These are phyloP conservation scores for Aldrovandia affinis DNA, from an alignment of 2,797 vertebrate species.

Conservation along the genomic window DNA sequence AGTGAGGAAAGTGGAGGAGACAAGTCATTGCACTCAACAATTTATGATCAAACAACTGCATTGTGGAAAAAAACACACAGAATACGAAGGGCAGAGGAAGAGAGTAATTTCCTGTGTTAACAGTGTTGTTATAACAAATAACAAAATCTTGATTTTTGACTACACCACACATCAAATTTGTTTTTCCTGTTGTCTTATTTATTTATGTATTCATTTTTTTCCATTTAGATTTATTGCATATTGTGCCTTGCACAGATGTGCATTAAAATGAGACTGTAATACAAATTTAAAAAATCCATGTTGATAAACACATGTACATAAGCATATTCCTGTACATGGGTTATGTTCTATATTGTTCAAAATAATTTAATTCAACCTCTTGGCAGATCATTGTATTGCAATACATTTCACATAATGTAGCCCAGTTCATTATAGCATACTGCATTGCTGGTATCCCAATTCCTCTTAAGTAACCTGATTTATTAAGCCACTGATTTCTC, in stretches of 20 bases:
- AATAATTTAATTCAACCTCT: conserved; percentile 77
- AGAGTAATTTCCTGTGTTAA: conserved; percentile 87
- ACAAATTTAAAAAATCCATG: conserved; percentile 84
- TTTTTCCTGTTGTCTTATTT: conserved; percentile 71
- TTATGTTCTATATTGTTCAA: conserved; percentile 76
- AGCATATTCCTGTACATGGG: conserved; percentile 61
- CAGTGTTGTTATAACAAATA: conserved; percentile 83
- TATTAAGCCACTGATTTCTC: neutral
- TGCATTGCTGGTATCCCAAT: neutral
- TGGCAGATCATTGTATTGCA: conserved; percentile 17
- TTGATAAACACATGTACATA: conserved; percentile 82
- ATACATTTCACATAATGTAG: conserved; percentile 11
- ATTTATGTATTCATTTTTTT: conserved; percentile 59
- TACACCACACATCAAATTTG: conserved; percentile 84
- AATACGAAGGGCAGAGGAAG: conserved; percentile 78
- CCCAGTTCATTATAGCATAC: neutral
- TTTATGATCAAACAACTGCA: conserved; percentile 97
- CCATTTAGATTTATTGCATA: conserved; percentile 85
- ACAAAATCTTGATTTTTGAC: conserved; percentile 83
- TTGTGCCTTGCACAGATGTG: conserved; percentile 79
- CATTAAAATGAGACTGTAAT: conserved; percentile 75
- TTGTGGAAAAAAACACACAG: conserved; percentile 62
- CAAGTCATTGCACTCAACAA: conserved; percentile 92
- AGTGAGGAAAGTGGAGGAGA: conserved; percentile 95
- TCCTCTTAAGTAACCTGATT: neutral